Base-by-base conservation (phyloP, 2,797 vertebrate species). In the Mastacembelus armatus region DNA sequence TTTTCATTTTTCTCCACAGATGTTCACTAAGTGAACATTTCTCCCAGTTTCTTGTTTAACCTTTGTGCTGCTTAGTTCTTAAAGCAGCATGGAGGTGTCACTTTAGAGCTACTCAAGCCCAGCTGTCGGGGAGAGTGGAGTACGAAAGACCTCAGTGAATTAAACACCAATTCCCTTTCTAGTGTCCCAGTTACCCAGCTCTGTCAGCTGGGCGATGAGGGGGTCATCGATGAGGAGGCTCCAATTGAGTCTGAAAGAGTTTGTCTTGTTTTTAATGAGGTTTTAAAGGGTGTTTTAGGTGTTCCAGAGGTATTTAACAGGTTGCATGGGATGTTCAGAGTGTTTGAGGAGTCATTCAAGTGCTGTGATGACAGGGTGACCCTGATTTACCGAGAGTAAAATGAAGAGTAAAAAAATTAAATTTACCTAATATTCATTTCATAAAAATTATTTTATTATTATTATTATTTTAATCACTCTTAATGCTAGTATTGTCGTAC, bases 41-140 rank as follows among this genome's bases (percentile, higher is more conserved):
- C 78, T 88, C 78, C 81, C 58, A 54, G 67, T 74, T 83, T 48
- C 60, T 74, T 66, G 55, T 73, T 71, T 76, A 85, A 70, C 74
- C 76, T 70, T 55, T 80, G 65, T 72, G 58, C 68, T 72, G 26
- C 74, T 56, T 59, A 59, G 78, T 76, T 77, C 52, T 84, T 75
- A 78, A 59, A 74, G 64, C 80, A 76, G 86, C 74, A 59, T 74
- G 68, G 80, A 75, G 67, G 77, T 57, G 58, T 83, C 73, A 77
- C 65, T 75, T 75, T 27, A 65, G 62, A 61, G 47, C 43, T 39
- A 54, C 64, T 68, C 36, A 74, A 49, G 57, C 22, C 60, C 42
- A 1, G 40, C 44, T 58, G 38, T 56, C 40, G 69, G 43, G 69
- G 55, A 70, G 74, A 68, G 59, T 50, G 2, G 6, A 71, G 68